Base-by-base conservation (phyloP, 2,888 invertebrate species). In the Melanchra persicariae region DNA sequence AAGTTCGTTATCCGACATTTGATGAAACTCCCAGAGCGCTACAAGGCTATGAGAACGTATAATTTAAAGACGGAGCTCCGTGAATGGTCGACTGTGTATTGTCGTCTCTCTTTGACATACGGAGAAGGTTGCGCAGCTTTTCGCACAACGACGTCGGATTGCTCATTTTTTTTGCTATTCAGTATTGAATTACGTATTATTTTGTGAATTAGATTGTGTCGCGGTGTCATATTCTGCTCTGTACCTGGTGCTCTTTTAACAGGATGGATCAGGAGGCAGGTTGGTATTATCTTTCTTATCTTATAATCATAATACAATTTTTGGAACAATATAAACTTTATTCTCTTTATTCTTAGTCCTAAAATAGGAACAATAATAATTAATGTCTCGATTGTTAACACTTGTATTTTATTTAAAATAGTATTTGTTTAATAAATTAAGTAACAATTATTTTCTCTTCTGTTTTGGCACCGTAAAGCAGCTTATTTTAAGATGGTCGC, bases 401-500 rank as follows among this genome's bases (percentile, higher is more conserved):
- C 12, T 24, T 10, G 15, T 34, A 45, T 17, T 24, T 6, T n/a
- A n/a, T n/a, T 45, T 15, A 45, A 7, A 7, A 17, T 40, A 47
- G 5, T 22, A 26, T 57, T 57, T 40, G 22, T 1, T 22, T 51
- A 34, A 3, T 22, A 57, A 17, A 26, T 52, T 34, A 12, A 37
- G 15, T 15, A 34, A 58, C 24, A 57, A 67, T 84, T 84, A 92
- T 87, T 91, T 91, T 79, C 77, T 89, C 79, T 91, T 93, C 5
- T 87, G 84, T 79, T 90, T 93, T 3, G 93, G 91, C 3, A 95
- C 93, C 10, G 87, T 88, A 93, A 99, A 99, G 93, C 98, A 98
- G 85, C 97, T 97, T 87, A 99, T 98, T 87, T 97, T 97, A 92
- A 99, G 98, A 93, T 99, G 98, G 75, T 97, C 95, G 93, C 99